Base-by-base conservation (phyloP, 1,140 invertebrate species). In the Zaprionus capensis region DNA sequence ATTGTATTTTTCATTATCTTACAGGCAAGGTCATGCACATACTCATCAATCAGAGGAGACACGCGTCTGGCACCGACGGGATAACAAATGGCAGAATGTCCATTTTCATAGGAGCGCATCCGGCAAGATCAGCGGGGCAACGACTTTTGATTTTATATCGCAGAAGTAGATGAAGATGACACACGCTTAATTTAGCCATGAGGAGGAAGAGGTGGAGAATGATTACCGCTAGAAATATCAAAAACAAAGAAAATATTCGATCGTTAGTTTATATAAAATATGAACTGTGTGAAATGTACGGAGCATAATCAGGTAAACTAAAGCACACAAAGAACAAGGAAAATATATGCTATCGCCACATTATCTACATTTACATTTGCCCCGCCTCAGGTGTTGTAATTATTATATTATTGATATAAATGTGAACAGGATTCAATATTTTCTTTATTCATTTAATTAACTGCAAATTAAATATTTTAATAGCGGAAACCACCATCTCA, bases 31-130 rank as follows among this genome's bases (percentile, higher is more conserved):
- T 38, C 95, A 97, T 78, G 97, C 98, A 75, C 96, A 97, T 91
- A 99, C 97, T 38, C 96, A 97, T 86, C 98, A 99, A 92, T 96
- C 97, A 70, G 98, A 99, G 94, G 98, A 99, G 93, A 99, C 98
- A 59, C 95, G 98, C 65, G 97, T 99, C 55, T 99, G 98, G 98
- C 98, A 99, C 93, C 98, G 98, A 93, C 96, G 97, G 91, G 98
- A 99, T 93, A 97, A 96, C 94, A 99, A 99, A 94, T 99, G 98
- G 98, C 98, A 98, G 92, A 98, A 98, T 93, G 97, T 99, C 78
- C 98, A 99, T 94, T 98, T 98, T 93, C 98, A 99, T 94, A 96
- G 98, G 92, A 95, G 95, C 85, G 94, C 92, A 41, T 91, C 92
- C 2, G 92, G 91, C 31, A 93, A 93, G 49, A 91, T 92, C 51